Evolutionary conservation across 2,888 invertebrate species (phyloP), one percentile per base, ranked within the genome.

Genomic region (Miltochrista miniata): DNA sequence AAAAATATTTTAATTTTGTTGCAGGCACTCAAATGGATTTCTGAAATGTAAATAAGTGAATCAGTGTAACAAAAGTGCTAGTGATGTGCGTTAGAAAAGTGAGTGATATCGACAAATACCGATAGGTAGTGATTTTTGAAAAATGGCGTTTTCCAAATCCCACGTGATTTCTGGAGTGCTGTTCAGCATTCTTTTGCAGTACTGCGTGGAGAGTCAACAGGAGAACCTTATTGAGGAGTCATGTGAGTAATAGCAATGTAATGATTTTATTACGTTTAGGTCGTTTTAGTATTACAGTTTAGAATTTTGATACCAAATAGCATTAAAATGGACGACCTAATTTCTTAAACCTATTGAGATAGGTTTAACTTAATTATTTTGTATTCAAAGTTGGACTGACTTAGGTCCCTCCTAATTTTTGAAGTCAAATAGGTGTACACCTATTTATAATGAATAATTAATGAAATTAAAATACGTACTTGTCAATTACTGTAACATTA

Each of bases 151-250:
- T 58, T 74, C 74, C 48, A 74, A 72, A 46, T 74, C 72, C 39
- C 77, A 79, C 62, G 68, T 80, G 41, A 64, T 82, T 43, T 70
- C 75, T 33, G 71, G 79, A 46, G 80, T 82, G 57, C 70, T 83
- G 33, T 63, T 84, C 53, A 76, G 72, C 48, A 67, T 86, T 36
- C 70, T 87, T 12, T 72, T 88, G 52, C 80, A 81, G 58, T 83
- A 82, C 62, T 81, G 79, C 57, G 85, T 82, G 18, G 78, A 80
- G 58, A 84, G 83, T 45, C 83, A 82, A 48, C 88, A 88, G 62
- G 89, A 90, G 63, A 84, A 86, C 29, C 77, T 90, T 7, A 83
- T 90, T 41, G 89, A 90, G 59, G 89, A 90, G 66, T 87, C 89
- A 81, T 78, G 89, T 90, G 45, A 82, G 87, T 79, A 49, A 1